Percentiles rank a stretch among this genome's conserved stretches.
Conservation (phyloP, 2,888 invertebrate species). For the Agelastica alni region DNA sequence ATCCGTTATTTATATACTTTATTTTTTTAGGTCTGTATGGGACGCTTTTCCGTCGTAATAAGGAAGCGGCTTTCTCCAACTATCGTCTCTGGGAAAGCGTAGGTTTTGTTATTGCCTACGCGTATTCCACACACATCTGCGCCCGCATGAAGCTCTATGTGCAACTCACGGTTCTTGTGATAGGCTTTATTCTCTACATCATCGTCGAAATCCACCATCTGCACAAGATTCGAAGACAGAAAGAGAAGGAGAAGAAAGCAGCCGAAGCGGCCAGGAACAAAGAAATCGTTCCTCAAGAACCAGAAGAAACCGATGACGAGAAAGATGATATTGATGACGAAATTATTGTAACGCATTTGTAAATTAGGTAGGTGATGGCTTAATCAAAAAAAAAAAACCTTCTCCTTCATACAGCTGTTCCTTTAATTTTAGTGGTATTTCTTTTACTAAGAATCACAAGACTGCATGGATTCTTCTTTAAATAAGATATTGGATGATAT, state of each 20-base stretch:
- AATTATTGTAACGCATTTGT: conserved; percentile 84
- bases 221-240: conserved; percentile 77
- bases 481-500: too few species aligned
- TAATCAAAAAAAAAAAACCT: too few species aligned
- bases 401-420: too few species aligned
- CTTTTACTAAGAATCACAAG: too few species aligned
- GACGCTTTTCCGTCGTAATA: conserved; percentile 82
- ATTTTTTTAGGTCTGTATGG: conserved; percentile 75
- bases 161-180: conserved; percentile 73
- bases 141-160: conserved; percentile 86
- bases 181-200: conserved; percentile 78
- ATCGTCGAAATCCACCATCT: conserved; percentile 81
- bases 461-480: too few species aligned
- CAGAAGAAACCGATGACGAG: conserved; percentile 84
- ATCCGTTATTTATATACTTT: too few species aligned
- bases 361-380: conserved; percentile 50
- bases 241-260: conserved; percentile 66
- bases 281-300: conserved; percentile 51
- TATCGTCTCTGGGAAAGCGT: conserved; percentile 88
- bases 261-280: conserved; percentile 67
- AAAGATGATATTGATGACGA: conserved; percentile 88
- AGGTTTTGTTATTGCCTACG: conserved; percentile 88
- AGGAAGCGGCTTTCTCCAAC: conserved; percentile 91
- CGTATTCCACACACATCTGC: conserved; percentile 85
- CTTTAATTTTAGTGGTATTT: too few species aligned